A percentile compares a stretch with the other conserved stretches of the same genome.
Conservation (phyloP, 2,888 invertebrate species). For the Reticulitermes lucifugus region DNA sequence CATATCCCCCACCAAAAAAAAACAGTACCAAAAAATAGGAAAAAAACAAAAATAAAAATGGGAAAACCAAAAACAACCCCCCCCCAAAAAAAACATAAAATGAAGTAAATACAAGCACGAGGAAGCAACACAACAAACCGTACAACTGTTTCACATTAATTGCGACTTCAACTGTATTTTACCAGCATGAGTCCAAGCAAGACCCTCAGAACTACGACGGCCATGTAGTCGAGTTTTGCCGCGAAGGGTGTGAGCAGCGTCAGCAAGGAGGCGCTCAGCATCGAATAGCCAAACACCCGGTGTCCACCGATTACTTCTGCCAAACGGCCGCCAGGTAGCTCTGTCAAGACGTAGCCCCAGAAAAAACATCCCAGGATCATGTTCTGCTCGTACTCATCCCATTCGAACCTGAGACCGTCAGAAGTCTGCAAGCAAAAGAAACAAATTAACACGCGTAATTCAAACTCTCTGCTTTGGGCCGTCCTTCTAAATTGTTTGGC, state of each 20-base stretch:
- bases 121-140: too few species aligned
- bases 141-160: too few species aligned
- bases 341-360: conserved; percentile 92
- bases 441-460: too few species aligned
- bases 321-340: conserved; percentile 88
- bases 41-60: too few species aligned
- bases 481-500: too few species aligned
- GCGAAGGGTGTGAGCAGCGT: conserved; percentile 85
- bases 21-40: too few species aligned
- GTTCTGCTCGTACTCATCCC: conserved; percentile 85
- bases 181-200: conserved; percentile 81
- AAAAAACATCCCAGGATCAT: conserved; percentile 88
- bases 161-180: conserved; percentile 49
- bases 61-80: too few species aligned
- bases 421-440: not conserved
- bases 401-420: conserved; percentile 70
- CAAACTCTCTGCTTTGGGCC: too few species aligned
- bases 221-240: conserved; percentile 76
- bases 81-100: too few species aligned
- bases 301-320: conserved; percentile 87
- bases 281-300: conserved; percentile 88
- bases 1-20: too few species aligned
- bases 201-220: conserved; percentile 78
- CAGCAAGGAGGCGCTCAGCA: conserved; percentile 82
- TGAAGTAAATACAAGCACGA: too few species aligned